Conservation (phyloP, 1,140 invertebrate species). For the Bombus confusus region DNA sequence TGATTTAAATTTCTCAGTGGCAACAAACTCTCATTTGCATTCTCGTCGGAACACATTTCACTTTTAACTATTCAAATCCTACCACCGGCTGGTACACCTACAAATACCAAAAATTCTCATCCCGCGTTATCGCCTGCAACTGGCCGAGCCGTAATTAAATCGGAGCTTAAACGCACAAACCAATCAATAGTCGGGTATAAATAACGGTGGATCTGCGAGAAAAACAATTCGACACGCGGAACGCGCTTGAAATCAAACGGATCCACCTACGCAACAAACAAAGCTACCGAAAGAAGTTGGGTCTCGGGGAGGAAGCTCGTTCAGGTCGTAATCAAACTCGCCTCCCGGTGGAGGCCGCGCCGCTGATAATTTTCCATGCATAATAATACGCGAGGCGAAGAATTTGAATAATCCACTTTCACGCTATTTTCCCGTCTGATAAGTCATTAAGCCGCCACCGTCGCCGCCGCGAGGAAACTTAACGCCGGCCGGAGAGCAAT, state of each 20-base stretch:
- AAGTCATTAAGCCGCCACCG: constrained; percentile 42
- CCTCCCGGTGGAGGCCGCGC: not conserved
- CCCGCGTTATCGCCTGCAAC: too few species aligned
- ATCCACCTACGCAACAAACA: not conserved
- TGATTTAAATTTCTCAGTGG: too few species aligned
- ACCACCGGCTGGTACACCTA: too few species aligned
- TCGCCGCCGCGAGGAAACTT: constrained; percentile 34
- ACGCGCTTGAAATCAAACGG: not conserved
- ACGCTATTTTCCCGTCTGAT: constrained; percentile 56
- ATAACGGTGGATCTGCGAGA: too few species aligned
- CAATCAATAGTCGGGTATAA: too few species aligned
- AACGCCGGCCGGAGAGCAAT: constrained; percentile 26
- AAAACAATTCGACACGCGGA: not conserved
- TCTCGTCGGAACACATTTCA: too few species aligned
- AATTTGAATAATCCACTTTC: constrained; percentile 57
- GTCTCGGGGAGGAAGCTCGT: constrained; percentile 12
- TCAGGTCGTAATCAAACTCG: constrained; percentile 34
- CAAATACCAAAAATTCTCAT: too few species aligned
- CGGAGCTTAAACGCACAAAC: too few species aligned
- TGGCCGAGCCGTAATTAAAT: too few species aligned
- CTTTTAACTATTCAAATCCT: too few species aligned
- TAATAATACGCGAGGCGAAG: constrained; percentile 49
- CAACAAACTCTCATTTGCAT: too few species aligned
- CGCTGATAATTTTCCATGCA: constrained; percentile 54
- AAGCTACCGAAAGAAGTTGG: not conserved